Evolutionary conservation across 2,888 invertebrate species (phyloP).

Genomic region (Pristionchus exspectatus): DNA sequence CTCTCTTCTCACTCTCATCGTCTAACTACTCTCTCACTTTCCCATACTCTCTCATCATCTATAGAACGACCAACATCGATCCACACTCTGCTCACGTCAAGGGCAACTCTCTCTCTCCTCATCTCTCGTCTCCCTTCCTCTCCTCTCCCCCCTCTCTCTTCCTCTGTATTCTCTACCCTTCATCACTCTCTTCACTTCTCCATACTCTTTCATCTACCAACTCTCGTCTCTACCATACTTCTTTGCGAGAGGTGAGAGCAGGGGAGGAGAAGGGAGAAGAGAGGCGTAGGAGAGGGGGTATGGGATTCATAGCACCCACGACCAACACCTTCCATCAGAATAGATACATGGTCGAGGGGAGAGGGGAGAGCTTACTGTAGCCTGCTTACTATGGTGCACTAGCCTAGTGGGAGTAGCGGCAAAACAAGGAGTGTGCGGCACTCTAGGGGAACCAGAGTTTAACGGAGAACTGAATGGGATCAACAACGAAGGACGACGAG

Average conservation of each 20-base stretch:
- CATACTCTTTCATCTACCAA: not conserved
- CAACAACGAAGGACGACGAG: not conserved
- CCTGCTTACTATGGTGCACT: not conserved
- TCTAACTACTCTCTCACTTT: slow-evolving; percentile 30
- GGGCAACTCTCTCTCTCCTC: slow-evolving; percentile 8
- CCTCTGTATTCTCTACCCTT: slow-evolving; percentile 20
- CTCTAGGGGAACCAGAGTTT: slow-evolving; percentile 35
- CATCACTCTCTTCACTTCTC: slow-evolving; percentile 1
- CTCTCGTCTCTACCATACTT: slow-evolving; percentile 34
- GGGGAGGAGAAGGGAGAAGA: not conserved
- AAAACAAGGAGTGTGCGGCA: not conserved
- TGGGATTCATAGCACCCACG: not conserved
- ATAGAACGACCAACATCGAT: slow-evolving; percentile 50
- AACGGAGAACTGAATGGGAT: not conserved
- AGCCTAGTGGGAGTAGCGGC: not conserved
- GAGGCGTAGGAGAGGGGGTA: not conserved
- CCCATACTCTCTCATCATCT: not conserved
- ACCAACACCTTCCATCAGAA: not conserved
- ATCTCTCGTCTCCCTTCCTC: not conserved
- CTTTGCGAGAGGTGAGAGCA: not conserved
- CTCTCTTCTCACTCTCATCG: slow-evolving; percentile 1
- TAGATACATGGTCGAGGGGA: slow-evolving; percentile 4
- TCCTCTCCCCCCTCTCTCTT: not conserved
- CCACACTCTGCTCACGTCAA: slow-evolving; percentile 41
- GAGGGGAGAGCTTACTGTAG: not conserved